Base-by-base conservation (phyloP, 1,140 invertebrate species). In the Nasonia longicornis region DNA sequence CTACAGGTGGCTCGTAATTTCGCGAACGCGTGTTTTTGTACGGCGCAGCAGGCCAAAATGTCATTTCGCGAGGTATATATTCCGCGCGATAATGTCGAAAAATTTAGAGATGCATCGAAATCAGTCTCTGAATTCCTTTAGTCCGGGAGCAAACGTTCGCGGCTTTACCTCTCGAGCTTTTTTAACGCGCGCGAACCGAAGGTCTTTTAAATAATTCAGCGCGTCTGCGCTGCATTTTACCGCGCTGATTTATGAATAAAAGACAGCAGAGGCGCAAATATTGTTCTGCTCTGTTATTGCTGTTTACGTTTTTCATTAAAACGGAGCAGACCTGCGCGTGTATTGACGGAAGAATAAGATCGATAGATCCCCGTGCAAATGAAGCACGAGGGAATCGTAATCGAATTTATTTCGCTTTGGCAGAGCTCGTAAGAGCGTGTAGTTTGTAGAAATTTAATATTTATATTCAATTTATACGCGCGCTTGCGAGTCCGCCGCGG, bases 1-100 rank as follows among this genome's bases (percentile, higher is more conserved):
- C 80, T 45, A 81, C 80, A 81, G 80, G 80, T 81, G 73, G 80
- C 67, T 70, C 35, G 70, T 77, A 71, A 42, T 42, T 42, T 42
- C 10, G 38, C 38, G 38, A 1, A 42, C 38, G 38, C 38, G 38
- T 35, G 31, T 42, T 42, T 42, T 42, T 10, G 26, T 26, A 26
- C 26, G 38, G 38, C 38, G 1, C 38, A 10, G 38, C 38, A 10
- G 38, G 38, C 38, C 1, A 8, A 8, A 42, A 10, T 2, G 10
- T 42, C 38, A 42, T 42, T 42, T 8, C 38, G 7, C 38, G 8
- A 42, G 7, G 35, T 8, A 26, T 6, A 35, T 35, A 35, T 35
- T 35, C 31, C 4, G 2, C 4, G 31, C 31, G 31, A 35, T 35
- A 35, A 35, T 11, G 38, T 42, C 6, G 1, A 42, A 42, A 42